phyloP scores from a whole-genome alignment of 2,113 vertebrate genomes.

The Meriones unguiculatus region DNA sequence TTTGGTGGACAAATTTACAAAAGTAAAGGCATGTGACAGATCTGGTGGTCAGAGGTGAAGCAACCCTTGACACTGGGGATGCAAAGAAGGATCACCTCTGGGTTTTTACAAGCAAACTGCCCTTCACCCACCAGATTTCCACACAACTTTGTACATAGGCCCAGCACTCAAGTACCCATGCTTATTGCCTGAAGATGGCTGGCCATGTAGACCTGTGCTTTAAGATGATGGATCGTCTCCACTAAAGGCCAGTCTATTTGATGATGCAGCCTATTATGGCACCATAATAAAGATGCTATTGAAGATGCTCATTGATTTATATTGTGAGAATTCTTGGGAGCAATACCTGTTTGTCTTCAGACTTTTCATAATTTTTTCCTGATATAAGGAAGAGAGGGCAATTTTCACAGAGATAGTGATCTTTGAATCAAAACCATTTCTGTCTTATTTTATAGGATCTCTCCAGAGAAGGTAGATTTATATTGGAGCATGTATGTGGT shows the following conservation, averaged over 20 bases:
- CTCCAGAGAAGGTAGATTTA: slow-evolving; percentile 18
- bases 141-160: background rate
- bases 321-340: background rate
- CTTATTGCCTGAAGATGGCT: background rate
- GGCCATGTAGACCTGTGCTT: background rate
- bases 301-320: slow-evolving; percentile 33
- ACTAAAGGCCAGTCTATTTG: background rate
- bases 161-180: background rate
- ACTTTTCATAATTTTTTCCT: slow-evolving; percentile 59
- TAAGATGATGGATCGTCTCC: background rate
- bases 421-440: slow-evolving; percentile 30
- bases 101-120: background rate
- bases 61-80: accelerated
- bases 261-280: background rate
- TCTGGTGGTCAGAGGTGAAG: background rate
- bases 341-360: slow-evolving; percentile 26
- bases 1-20: background rate
- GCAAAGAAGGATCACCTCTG: background rate
- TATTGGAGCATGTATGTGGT: background rate
- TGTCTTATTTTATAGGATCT: slow-evolving; percentile 39
- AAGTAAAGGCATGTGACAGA: background rate
- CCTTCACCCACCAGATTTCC: background rate
- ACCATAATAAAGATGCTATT: background rate
- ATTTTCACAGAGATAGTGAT: slow-evolving; percentile 37
- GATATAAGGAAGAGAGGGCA: slow-evolving; percentile 26